Evolutionary conservation across 1,140 invertebrate genomes (phyloP), one percentile per base, ranked within the genome.

Genomic region (Streblospio benedicti): DNA sequence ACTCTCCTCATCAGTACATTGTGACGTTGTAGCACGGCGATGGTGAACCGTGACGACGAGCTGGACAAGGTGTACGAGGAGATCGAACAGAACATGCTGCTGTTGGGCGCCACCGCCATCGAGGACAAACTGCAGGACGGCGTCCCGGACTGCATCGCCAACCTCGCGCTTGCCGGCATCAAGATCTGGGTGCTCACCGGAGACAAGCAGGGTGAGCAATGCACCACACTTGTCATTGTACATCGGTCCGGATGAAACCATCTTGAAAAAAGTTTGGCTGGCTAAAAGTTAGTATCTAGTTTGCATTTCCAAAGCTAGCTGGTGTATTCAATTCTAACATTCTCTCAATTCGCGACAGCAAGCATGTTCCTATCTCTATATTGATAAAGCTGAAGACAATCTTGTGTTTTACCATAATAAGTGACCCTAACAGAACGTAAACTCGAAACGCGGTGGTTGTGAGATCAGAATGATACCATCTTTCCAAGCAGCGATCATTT

Each of bases 171-270:
- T 55, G 93, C 93, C 27, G 92, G 92, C 0, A 93, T 97, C 44
- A 77, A 76, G 57, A 68, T 96, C 35, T 97, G 92, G 93, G 89
- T 97, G 43, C 78, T 97, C 31, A 97, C 94, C 44, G 94, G 95
- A 0, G 95, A 99, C 76, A 98, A 98, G 64, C 71, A 74, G 69
- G 72, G 59, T 97, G 80, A 94, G 98, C 81, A 99, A 96, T 33
- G 96, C 96, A 49, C 97, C 99, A 59, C 97, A 98, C 77, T 98
- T 98, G 74, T 94, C 81, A 76, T 60, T 45, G 52, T 49, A 9
- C 9, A 9, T 12, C 20, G 23, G 47, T 41, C 12, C n/a, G 38
- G 38, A 12, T 41, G 12, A 41, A 18, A 12, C 12, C 38, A 18
- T 12, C 38, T 12, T 41, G 38, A 12, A 18, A 12, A 18, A 41